phyloP scores from a whole-genome alignment of 2,888 invertebrate species.

The Serripes groenlandicus region DNA sequence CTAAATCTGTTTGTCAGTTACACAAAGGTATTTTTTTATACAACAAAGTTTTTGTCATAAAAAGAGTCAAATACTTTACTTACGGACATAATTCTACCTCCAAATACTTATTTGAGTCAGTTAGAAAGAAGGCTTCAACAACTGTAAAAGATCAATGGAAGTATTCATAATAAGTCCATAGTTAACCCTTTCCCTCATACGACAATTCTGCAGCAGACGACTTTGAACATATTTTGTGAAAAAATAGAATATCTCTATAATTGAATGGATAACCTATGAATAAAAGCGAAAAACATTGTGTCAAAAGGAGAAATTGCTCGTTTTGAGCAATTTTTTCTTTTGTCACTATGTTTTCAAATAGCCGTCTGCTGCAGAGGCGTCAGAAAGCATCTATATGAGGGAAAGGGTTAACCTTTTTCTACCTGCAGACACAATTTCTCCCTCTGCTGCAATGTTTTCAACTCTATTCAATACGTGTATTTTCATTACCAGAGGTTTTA shows the following conservation, averaged over 20 bases:
- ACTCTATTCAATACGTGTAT: too few species aligned
- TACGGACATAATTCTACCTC: slow-evolving; percentile 88
- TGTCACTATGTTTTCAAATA: background rate
- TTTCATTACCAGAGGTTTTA: too few species aligned
- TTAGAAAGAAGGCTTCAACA: slow-evolving; percentile 88
- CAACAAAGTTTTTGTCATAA: too few species aligned
- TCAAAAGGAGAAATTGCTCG: background rate
- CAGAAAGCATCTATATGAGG: background rate
- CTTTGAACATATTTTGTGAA: background rate
- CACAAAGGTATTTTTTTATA: too few species aligned
- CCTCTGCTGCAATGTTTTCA: too few species aligned
- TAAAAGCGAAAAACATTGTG: slow-evolving; percentile 7
- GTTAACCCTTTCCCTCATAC: background rate
- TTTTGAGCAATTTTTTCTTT: background rate
- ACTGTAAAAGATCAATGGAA: too few species aligned
- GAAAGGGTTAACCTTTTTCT: slow-evolving; percentile 12
- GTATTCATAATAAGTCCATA: too few species aligned
- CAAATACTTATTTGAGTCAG: slow-evolving; percentile 87
- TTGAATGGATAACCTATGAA: background rate
- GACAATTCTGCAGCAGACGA: background rate
- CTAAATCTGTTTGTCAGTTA: too few species aligned
- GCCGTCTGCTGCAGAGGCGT: background rate
- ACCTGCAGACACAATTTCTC: too few species aligned
- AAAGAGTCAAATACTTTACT: too few species aligned
- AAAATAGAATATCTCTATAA: background rate